Evolutionary conservation across 2,797 vertebrate genomes (phyloP).

Genomic region (Scarus forsteni): DNA sequence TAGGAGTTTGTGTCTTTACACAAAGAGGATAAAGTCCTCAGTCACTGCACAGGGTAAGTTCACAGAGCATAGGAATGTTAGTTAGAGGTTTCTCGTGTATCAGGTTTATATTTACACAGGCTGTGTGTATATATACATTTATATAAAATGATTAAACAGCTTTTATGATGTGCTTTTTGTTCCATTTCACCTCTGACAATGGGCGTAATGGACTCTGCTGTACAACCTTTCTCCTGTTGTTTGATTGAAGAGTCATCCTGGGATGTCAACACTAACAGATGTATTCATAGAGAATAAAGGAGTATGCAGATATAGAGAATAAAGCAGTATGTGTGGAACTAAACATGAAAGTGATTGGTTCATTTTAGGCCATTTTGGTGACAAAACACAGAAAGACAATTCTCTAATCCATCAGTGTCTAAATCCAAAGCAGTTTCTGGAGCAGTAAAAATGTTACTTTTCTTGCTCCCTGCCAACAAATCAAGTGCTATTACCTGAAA

Average conservation of each 20-base stretch:
- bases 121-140: too few species aligned
- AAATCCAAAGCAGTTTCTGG: not conserved
- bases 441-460: not conserved
- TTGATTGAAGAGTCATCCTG: not conserved
- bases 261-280: not conserved
- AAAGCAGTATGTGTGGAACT: accelerated
- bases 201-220: not conserved
- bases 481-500: slow-evolving; percentile 3
- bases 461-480: slow-evolving; percentile 18
- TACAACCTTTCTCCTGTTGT: not conserved
- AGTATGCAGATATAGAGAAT: not conserved
- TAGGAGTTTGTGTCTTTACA: not conserved
- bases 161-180: too few species aligned
- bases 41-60: slow-evolving; percentile 4
- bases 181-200: too few species aligned
- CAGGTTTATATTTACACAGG: too few species aligned
- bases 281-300: not conserved
- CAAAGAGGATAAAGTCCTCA: slow-evolving; percentile 1
- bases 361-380: not conserved
- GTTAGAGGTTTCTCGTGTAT: too few species aligned
- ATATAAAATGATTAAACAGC: too few species aligned
- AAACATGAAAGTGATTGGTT: not conserved
- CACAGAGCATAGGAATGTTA: not conserved
- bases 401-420: too few species aligned
- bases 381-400: not conserved